Evolutionary conservation across 2,113 vertebrate genomes (phyloP).

Genomic region (Agapornis roseicollis): DNA sequence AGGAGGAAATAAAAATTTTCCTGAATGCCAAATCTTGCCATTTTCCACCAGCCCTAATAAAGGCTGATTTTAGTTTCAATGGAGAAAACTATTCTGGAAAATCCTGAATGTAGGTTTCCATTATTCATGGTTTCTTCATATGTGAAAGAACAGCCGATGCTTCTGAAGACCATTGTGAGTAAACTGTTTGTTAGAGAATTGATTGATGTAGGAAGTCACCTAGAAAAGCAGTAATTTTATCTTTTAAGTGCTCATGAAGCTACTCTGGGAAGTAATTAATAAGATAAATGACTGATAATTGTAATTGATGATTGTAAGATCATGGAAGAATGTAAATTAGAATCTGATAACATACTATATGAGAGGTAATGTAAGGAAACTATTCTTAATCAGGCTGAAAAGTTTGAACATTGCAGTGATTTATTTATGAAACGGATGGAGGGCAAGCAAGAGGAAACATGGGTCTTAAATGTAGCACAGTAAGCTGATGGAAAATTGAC

Average conservation of each 20-base stretch:
- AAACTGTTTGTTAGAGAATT: background rate
- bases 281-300: background rate
- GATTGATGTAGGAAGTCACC: background rate
- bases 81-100: background rate
- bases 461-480: background rate
- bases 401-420: background rate
- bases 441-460: background rate
- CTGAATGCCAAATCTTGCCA: background rate
- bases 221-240: background rate
- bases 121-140: background rate
- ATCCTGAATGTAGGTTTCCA: background rate
- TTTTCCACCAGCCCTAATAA: background rate
- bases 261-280: background rate
- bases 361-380: background rate
- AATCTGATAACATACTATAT: background rate
- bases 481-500: background rate
- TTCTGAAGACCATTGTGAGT: background rate
- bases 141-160: background rate
- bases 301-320: background rate
- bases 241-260: background rate
- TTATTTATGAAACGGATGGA: background rate
- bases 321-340: background rate
- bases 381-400: background rate
- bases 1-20: background rate
- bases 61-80: background rate